A percentile compares a stretch with the other conserved stretches of the same genome.
Evolutionary conservation across 1,140 invertebrate genomes (phyloP).

Genomic region (Centruroides vittatus): DNA sequence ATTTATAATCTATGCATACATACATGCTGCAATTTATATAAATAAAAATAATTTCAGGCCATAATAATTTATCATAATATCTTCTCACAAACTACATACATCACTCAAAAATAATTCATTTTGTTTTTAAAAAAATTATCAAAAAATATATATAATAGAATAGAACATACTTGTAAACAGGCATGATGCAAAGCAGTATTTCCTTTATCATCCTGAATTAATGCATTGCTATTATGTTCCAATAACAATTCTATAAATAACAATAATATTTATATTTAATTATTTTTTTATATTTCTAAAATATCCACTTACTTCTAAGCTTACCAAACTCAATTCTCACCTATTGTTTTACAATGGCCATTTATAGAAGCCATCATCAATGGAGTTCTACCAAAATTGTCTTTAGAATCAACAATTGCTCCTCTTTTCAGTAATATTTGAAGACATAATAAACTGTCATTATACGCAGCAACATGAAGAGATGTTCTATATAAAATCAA

Average conservation of each 20-base stretch:
- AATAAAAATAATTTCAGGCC: too few species aligned
- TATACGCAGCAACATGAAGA: conserved; percentile 42
- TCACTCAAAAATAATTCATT: too few species aligned
- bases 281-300: background rate
- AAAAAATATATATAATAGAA: too few species aligned
- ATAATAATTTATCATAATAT: too few species aligned
- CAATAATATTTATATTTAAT: conserved; percentile 1
- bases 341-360: conserved; percentile 38
- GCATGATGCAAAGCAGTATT: conserved; percentile 46
- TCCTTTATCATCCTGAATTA: conserved; percentile 35
- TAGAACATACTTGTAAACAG: conserved; percentile 24
- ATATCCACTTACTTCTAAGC: background rate
- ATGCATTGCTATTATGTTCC: conserved; percentile 36
- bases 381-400: conserved; percentile 29
- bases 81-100: too few species aligned
- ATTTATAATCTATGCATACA: too few species aligned
- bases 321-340: conserved; percentile 24
- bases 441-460: conserved; percentile 40
- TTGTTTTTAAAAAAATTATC: too few species aligned
- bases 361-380: conserved; percentile 34
- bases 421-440: conserved; percentile 37
- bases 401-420: conserved; percentile 35
- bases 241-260: conserved; percentile 36
- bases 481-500: conserved; percentile 30
- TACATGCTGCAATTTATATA: too few species aligned